Percentiles rank a stretch among this genome's conserved stretches.
phyloP scores from a whole-genome alignment of 2,888 invertebrate genomes.

The Polydesmus complanatus region DNA sequence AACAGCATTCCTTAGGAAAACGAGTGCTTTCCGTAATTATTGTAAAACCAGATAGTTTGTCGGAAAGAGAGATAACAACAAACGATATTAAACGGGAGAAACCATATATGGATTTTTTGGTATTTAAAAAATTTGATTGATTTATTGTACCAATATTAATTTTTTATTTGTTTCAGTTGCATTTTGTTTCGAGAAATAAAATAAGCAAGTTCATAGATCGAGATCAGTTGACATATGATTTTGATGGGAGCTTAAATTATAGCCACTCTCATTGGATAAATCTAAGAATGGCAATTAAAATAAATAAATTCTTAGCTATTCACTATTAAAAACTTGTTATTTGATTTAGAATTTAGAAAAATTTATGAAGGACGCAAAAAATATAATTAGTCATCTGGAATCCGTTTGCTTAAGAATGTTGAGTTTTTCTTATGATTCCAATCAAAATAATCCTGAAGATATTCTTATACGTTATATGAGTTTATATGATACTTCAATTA shows the following conservation, averaged over 20 bases:
- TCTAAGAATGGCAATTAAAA: conserved; percentile 52
- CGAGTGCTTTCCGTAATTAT: conserved; percentile 6
- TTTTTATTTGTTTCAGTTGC: conserved; percentile 41
- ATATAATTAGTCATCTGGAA: conserved; percentile 46
- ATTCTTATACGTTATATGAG: conserved; percentile 3
- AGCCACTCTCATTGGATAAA: conserved; percentile 61
- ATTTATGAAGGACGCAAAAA: conserved; percentile 46
- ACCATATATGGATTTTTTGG: conserved; percentile 8
- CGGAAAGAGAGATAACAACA: conserved; percentile 6
- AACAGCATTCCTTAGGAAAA: conserved; percentile 3
- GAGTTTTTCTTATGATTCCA: conserved; percentile 25
- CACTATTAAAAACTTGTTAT: too few species aligned
- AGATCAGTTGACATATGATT: conserved; percentile 53
- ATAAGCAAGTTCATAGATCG: conserved; percentile 53
- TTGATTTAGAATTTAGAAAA: conserved; percentile 48
- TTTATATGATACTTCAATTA: conserved; percentile 39
- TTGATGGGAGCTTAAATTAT: conserved; percentile 56
- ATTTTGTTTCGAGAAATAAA: conserved; percentile 52
- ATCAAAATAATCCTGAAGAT: conserved; percentile 32
- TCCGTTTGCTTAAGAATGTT: conserved; percentile 43
- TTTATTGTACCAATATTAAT: conserved; percentile 2
- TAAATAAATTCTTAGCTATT: too few species aligned
- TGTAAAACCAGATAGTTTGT: conserved; percentile 1
- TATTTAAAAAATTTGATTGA: not conserved
- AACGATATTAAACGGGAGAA: conserved; percentile 9